Base-by-base conservation (phyloP, 2,113 vertebrate species). In the Phalacrocorax carbo region DNA sequence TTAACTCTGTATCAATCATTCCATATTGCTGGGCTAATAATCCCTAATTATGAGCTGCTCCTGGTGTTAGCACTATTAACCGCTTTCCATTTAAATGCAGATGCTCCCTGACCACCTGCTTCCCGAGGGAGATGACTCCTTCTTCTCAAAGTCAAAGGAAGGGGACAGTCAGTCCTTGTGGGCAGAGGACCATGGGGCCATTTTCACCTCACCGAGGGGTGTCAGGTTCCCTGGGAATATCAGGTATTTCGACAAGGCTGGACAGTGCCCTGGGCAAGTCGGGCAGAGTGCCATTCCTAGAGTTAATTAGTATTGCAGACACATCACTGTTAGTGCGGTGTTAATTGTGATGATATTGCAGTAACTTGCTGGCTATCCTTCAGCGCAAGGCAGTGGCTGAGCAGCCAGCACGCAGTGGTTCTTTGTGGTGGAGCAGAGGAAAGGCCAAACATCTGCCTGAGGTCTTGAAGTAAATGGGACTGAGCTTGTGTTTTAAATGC, bases 21-120 rank as follows among this genome's bases (percentile, higher is more conserved):
- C 72, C 40, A 77, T 90, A 95, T 86, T 93, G 65, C 81, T 75
- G 46, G 14, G 82, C 61, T 95, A 94, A 92, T 95, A 93, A 93
- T 92, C 49, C 38, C 73, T 90, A 92, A 96, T 95, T 92, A 89
- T 86, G 82, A 97, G n/a, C 48, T 68, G 36, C 38, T 93, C 22
- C 54, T 89, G 27, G n/a, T 72, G 25, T 82, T 94, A 94, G 26
- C 38, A 65, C 32, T 82, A 4, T 46, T 91, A 91, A 70, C 55
- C 51, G 19, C 68, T 88, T 96, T 68, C 65, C 20, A 75, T 82
- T 90, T 86, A 95, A 87, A 93, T 82, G 66, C 34, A 82, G 86
- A 66, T 90, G 65, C 90, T 94, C 71, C 19, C 25, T 76, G 84
- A 91, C 75, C 55, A 90, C 88, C n/a, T 70, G 10, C 29, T 94